Evolutionary conservation across 2,888 invertebrate genomes (phyloP).

Genomic region (Leptopilina myrica): DNA sequence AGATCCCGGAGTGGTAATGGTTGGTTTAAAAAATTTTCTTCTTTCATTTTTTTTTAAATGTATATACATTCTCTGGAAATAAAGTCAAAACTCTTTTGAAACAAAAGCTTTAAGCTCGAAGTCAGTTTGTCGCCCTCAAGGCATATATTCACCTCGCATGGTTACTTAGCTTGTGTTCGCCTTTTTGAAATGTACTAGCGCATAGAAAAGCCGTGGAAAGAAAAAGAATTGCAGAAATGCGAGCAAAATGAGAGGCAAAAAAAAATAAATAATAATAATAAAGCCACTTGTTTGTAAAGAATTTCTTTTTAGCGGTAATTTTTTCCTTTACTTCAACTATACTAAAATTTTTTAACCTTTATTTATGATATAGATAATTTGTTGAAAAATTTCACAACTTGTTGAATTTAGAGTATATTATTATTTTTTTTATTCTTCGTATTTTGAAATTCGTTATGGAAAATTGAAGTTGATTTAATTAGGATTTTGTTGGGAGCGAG

Average conservation of each 20-base stretch:
- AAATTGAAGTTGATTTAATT: too few relatives aligned
- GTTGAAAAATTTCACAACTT: too few relatives aligned
- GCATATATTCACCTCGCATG: slow-evolving; percentile 22
- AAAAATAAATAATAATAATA: background rate
- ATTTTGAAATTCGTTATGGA: too few relatives aligned
- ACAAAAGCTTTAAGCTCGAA: slow-evolving; percentile 18
- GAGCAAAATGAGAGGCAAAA: slow-evolving; percentile 1
- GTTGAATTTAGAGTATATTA: too few relatives aligned
- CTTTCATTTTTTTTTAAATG: slow-evolving; percentile 8
- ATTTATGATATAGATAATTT: too few relatives aligned
- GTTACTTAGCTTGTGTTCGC: slow-evolving; percentile 31
- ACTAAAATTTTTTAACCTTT: too few relatives aligned
- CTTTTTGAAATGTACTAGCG: slow-evolving; percentile 14
- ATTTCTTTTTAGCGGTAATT: too few relatives aligned
- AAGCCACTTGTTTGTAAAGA: too few relatives aligned
- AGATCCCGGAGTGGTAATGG: slow-evolving; percentile 70
- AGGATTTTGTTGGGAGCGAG: too few relatives aligned
- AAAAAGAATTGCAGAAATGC: too few relatives aligned
- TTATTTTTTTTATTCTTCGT: too few relatives aligned
- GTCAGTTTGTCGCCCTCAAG: slow-evolving; percentile 16
- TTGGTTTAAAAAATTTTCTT: slow-evolving; percentile 41
- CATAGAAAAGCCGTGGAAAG: slow-evolving; percentile 1
- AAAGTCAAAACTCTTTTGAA: slow-evolving; percentile 18
- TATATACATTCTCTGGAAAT: background rate
- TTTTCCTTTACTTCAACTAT: too few relatives aligned